Evolutionary conservation across 2,113 vertebrate genomes (phyloP).

Genomic region (Semnornis frantzii): DNA sequence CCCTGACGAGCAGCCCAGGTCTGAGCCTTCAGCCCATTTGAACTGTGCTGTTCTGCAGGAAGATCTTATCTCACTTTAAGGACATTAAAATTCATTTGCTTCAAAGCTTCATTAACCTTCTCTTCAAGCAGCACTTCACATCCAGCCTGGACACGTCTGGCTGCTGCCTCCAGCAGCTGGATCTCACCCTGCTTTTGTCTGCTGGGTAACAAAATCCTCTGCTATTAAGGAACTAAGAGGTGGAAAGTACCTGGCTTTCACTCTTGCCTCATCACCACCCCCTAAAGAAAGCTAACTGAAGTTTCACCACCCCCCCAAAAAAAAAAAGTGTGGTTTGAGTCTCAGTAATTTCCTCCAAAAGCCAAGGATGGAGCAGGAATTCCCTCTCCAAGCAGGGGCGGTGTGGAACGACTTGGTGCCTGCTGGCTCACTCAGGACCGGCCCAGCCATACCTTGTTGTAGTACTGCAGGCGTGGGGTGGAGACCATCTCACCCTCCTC

Average conservation of each 20-base stretch:
- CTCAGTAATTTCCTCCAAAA: neutral
- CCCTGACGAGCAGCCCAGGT: neutral
- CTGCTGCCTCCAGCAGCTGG: neutral
- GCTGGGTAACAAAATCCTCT: neutral
- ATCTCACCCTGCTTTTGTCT: neutral
- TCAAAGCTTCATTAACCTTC: neutral
- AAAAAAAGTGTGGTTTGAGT: neutral
- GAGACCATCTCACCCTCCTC: constrained; percentile 82
- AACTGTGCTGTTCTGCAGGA: neutral
- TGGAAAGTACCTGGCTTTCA: constrained; percentile 21
- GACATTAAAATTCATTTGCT: neutral
- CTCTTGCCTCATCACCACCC: neutral
- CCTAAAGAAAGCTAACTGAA: neutral
- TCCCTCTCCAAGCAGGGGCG: neutral
- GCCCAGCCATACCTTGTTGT: constrained; percentile 83
- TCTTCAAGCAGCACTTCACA: neutral
- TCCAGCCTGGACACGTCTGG: neutral
- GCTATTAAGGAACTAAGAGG: neutral
- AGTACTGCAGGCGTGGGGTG: constrained; percentile 86
- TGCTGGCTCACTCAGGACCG: rapidly evolving
- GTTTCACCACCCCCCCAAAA: neutral
- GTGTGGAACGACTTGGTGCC: rapidly evolving
- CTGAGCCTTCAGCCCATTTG: neutral
- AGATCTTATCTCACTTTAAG: neutral
- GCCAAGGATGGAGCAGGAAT: neutral